Percentiles rank a stretch among this genome's conserved stretches.
Evolutionary conservation across 2,888 invertebrate species (phyloP).

Genomic region (Temnothorax rugatulus): DNA sequence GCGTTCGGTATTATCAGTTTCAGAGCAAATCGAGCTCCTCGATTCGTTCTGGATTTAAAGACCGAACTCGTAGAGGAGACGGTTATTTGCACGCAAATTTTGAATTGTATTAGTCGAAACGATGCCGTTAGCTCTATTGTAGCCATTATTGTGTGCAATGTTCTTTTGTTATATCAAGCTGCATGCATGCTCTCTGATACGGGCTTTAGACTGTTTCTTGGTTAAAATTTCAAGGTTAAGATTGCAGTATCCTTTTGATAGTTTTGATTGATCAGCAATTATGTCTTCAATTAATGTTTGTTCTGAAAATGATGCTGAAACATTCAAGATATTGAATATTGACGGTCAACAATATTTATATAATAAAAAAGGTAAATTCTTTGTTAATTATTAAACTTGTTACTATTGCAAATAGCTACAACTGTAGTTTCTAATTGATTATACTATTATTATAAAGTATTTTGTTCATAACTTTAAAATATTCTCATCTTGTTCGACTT

Average conservation of each 20-base stretch:
- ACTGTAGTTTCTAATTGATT: no score
- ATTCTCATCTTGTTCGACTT: no score
- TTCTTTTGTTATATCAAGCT: background rate
- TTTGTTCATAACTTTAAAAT: no score
- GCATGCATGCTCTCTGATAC: background rate
- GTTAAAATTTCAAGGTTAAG: background rate
- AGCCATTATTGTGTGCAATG: no score
- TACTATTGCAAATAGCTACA: no score
- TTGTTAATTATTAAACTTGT: background rate
- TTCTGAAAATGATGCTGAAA: background rate
- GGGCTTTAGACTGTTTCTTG: background rate
- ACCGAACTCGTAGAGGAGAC: background rate
- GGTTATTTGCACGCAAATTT: background rate
- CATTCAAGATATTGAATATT: background rate
- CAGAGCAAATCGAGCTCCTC: background rate
- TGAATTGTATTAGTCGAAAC: background rate
- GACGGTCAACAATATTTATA: conserved; percentile 17
- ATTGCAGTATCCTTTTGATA: background rate
- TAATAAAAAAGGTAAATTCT: conserved; percentile 16
- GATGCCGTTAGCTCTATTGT: no score
- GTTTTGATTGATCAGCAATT: background rate
- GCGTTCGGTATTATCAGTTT: conserved; percentile 17
- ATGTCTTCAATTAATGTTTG: conserved; percentile 8
- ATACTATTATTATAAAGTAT: no score
- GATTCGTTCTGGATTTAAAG: background rate